Conservation (phyloP, 1,140 invertebrate species). For the Xylocopa sonorina region DNA sequence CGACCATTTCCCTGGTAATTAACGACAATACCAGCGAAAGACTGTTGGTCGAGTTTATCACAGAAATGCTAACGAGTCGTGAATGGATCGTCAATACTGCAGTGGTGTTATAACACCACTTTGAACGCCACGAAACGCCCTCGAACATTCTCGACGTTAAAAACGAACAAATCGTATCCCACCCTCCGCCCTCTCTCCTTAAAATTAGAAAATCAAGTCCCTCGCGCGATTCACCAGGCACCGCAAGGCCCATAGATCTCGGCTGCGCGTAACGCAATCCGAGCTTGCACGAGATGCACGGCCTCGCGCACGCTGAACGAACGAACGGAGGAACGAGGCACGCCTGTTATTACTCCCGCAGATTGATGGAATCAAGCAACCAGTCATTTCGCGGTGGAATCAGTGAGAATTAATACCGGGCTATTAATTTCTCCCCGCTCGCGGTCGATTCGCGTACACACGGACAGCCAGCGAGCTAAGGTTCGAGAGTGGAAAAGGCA, state of each 20-base stretch:
- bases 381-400: conserved; percentile 78
- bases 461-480: not conserved
- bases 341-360: conserved; percentile 77
- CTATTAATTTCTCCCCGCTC: conserved; percentile 77
- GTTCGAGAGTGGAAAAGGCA: conserved; percentile 12
- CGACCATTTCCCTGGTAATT: too few species aligned
- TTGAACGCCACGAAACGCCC: not conserved
- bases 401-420: conserved; percentile 79
- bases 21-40: too few species aligned
- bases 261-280: conserved; percentile 22
- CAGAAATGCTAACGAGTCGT: too few species aligned
- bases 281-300: conserved; percentile 28
- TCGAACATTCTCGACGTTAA: not conserved
- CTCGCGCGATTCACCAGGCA: not conserved
- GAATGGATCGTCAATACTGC: too few species aligned
- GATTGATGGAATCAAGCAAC: conserved; percentile 80
- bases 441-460: conserved; percentile 16
- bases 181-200: not conserved
- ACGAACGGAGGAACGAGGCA: conserved; percentile 57
- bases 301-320: conserved; percentile 26
- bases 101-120: too few species aligned
- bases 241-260: conserved; percentile 33
- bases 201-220: conserved; percentile 7
- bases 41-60: too few species aligned
- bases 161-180: not conserved